A percentile compares a stretch with the other conserved stretches of the same genome.
These are phyloP conservation scores for Nymphalis c-album DNA, from an alignment of 2,888 invertebrate species.

Conservation along the genomic window DNA sequence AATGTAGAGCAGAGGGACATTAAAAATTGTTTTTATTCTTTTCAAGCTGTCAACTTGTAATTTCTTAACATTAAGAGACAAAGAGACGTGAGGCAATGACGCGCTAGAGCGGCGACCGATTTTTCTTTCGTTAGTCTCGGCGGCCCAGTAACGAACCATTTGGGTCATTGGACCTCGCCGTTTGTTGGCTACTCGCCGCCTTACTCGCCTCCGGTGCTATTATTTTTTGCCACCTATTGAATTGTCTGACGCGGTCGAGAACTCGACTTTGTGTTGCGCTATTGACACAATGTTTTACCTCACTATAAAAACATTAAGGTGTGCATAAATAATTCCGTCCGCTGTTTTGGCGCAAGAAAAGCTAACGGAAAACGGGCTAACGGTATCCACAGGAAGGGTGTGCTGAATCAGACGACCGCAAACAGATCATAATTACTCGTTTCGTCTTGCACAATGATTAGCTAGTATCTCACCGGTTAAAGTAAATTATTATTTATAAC, in stretches of 20 bases:
- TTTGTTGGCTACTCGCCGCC: slow-evolving; percentile 64
- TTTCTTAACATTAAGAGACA: slow-evolving; percentile 39
- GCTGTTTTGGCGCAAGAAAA: slow-evolving; percentile 34
- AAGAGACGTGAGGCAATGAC: slow-evolving; percentile 39
- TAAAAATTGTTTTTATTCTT: slow-evolving; percentile 22
- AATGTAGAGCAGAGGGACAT: slow-evolving; percentile 21
- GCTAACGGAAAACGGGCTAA: slow-evolving; percentile 38
- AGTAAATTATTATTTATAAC: slow-evolving; percentile 12
- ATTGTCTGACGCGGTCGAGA: slow-evolving; percentile 59
- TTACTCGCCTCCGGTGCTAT: slow-evolving; percentile 42
- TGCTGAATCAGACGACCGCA: slow-evolving; percentile 24
- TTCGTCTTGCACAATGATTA: slow-evolving; percentile 21
- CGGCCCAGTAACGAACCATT: slow-evolving; percentile 74
- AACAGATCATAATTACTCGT: slow-evolving; percentile 18
- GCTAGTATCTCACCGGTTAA: neutral
- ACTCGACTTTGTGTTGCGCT: slow-evolving; percentile 50
- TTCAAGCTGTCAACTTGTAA: slow-evolving; percentile 28
- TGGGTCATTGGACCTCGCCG: slow-evolving; percentile 80
- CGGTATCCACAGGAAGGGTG: slow-evolving; percentile 26
- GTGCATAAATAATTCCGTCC: slow-evolving; percentile 35
- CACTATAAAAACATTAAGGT: slow-evolving; percentile 40
- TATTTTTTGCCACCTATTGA: slow-evolving; percentile 57
- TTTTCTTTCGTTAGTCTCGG: slow-evolving; percentile 71
- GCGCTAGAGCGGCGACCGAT: slow-evolving; percentile 60
- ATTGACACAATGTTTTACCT: slow-evolving; percentile 33